Conservation (phyloP, 2,797 vertebrate species). For the Neosilurus mollespiculum region DNA sequence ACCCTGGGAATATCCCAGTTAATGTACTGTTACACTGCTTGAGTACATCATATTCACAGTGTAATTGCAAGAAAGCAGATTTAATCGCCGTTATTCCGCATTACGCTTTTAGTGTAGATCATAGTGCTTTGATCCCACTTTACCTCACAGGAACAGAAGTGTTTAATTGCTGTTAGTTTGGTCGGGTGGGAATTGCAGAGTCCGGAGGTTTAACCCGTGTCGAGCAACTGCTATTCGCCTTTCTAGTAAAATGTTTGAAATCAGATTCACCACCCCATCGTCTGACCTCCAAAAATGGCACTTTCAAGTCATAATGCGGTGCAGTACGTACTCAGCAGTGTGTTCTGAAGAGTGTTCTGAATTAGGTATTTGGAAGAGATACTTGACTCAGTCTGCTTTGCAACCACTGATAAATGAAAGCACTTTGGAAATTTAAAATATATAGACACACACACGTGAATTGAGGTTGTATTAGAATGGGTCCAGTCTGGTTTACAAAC, state of each 20-base stretch:
- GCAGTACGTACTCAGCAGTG: background rate
- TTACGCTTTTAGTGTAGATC: constrained; percentile 21
- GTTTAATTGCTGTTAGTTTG: constrained; percentile 33
- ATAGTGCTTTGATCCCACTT: constrained; percentile 5
- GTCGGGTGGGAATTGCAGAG: constrained; percentile 2
- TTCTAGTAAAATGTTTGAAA: background rate
- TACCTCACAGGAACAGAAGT: constrained; percentile 10
- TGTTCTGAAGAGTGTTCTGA: background rate
- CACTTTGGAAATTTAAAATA: background rate
- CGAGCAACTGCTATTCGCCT: background rate
- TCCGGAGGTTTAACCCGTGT: constrained; percentile 5
- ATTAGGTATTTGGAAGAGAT: constrained; percentile 24
- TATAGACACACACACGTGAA: background rate
- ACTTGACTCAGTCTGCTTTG: background rate
- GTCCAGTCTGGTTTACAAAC: background rate
- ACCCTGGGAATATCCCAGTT: background rate
- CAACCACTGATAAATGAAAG: background rate
- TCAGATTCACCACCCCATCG: background rate
- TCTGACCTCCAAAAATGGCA: background rate
- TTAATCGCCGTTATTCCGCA: constrained; percentile 12
- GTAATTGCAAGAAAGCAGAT: constrained; percentile 12
- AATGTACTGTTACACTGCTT: background rate
- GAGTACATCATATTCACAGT: constrained; percentile 1
- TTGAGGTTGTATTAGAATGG: background rate
- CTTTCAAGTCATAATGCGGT: constrained; percentile 1